Evolutionary conservation across 2,113 vertebrate genomes (phyloP).

Genomic region (Aythya baeri): DNA sequence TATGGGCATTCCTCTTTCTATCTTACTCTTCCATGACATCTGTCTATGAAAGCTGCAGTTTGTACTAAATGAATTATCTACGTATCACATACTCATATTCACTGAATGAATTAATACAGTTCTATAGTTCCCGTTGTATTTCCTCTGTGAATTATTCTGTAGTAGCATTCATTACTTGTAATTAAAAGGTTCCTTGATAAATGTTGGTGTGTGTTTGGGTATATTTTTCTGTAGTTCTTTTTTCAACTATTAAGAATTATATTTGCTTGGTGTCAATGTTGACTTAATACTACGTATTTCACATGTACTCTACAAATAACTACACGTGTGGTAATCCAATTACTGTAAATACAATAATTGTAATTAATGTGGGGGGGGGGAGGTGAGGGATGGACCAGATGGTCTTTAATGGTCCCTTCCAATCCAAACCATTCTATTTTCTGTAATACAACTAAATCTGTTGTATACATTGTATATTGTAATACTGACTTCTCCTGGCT

Average conservation of each 20-base stretch:
- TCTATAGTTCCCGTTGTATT: background rate
- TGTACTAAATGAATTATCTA: fast-evolving
- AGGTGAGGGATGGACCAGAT: background rate
- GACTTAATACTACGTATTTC: background rate
- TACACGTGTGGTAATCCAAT: background rate
- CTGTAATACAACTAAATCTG: background rate
- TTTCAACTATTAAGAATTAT: background rate
- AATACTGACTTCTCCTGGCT: background rate
- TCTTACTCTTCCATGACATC: background rate
- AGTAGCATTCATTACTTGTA: background rate
- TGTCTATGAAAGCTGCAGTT: background rate
- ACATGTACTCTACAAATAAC: background rate
- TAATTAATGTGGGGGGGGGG: background rate
- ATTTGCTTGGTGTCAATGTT: background rate
- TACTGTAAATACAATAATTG: background rate
- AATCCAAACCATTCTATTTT: background rate
- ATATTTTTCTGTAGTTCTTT: background rate
- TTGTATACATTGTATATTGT: background rate
- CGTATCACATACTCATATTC: fast-evolving
- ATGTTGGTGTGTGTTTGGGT: background rate
- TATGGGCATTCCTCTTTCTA: fast-evolving
- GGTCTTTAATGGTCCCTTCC: background rate
- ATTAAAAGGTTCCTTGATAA: background rate
- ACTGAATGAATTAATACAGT: background rate
- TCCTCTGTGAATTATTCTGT: background rate